phyloP scores from a whole-genome alignment of 2,797 vertebrate genomes.

The Tolypeutes matacus region DNA sequence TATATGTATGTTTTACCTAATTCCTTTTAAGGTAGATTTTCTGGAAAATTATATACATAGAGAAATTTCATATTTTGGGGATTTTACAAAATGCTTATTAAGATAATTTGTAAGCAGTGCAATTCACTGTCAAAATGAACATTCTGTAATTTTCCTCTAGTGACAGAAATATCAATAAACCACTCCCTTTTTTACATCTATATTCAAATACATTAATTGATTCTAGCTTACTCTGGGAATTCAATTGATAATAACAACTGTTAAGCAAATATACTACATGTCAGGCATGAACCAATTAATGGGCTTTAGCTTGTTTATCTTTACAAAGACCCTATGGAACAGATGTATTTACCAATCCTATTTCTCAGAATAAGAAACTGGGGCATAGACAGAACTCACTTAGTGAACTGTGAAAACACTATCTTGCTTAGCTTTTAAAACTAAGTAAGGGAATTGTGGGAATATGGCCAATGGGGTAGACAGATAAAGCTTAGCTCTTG shows the following conservation, averaged over 20 bases:
- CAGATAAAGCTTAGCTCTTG: too few species aligned
- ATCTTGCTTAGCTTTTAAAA: too few species aligned
- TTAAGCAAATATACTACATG: background rate
- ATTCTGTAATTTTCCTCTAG: background rate
- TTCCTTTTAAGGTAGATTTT: too few species aligned
- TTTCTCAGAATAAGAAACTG: too few species aligned
- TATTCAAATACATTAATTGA: background rate
- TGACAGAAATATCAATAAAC: background rate
- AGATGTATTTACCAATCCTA: background rate
- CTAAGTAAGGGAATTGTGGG: too few species aligned
- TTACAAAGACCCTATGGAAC: background rate
- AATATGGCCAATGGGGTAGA: too few species aligned
- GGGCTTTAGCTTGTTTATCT: background rate
- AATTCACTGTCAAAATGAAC: background rate
- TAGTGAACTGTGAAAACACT: too few species aligned
- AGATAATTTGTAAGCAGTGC: background rate
- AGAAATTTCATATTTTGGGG: background rate
- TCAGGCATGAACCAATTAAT: background rate
- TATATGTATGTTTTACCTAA: background rate
- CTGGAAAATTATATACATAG: background rate
- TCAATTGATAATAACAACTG: background rate
- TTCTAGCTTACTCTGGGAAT: background rate
- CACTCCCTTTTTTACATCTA: background rate
- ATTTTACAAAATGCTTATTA: background rate
- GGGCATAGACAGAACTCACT: too few species aligned